Conservation (phyloP, 2,113 vertebrate species). For the Chionodraco myersi region DNA sequence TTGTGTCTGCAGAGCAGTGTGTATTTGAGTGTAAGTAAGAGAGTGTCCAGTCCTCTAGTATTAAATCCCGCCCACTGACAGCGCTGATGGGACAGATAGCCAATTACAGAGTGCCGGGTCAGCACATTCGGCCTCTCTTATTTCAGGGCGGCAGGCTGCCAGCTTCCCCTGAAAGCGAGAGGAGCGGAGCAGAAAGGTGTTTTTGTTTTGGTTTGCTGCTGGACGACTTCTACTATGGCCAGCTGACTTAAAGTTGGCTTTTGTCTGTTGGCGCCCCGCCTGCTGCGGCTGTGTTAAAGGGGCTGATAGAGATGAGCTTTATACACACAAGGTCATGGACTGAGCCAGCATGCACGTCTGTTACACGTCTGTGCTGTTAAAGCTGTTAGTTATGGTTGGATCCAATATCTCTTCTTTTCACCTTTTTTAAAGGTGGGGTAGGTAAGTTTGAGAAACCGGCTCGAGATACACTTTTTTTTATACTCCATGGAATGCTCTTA, state of each 20-base stretch:
- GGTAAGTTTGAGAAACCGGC: no score
- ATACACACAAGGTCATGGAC: constrained; percentile 22
- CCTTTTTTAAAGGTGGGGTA: no score
- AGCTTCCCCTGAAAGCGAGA: constrained; percentile 39
- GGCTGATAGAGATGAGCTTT: not conserved
- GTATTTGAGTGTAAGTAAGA: constrained; percentile 17
- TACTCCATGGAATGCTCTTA: no score
- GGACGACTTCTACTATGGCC: constrained; percentile 5
- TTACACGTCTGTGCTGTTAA: not conserved
- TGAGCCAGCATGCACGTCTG: not conserved
- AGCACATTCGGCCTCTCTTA: constrained; percentile 65
- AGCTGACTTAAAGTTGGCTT: constrained; percentile 37
- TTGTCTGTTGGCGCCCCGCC: constrained; percentile 1
- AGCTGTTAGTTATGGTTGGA: not conserved
- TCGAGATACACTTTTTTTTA: no score
- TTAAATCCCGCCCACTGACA: constrained; percentile 37
- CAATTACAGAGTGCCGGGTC: constrained; percentile 69
- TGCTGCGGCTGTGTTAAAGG: constrained; percentile 1
- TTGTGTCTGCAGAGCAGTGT: constrained; percentile 5
- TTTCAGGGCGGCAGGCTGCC: constrained; percentile 59
- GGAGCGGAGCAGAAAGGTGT: constrained; percentile 51
- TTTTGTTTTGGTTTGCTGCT: constrained; percentile 59
- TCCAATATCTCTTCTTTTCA: no score
- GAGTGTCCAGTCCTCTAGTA: constrained; percentile 13
- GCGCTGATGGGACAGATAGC: constrained; percentile 61